Base-by-base conservation (phyloP, 2,797 vertebrate species). In the Chaenodraco wilsoni region DNA sequence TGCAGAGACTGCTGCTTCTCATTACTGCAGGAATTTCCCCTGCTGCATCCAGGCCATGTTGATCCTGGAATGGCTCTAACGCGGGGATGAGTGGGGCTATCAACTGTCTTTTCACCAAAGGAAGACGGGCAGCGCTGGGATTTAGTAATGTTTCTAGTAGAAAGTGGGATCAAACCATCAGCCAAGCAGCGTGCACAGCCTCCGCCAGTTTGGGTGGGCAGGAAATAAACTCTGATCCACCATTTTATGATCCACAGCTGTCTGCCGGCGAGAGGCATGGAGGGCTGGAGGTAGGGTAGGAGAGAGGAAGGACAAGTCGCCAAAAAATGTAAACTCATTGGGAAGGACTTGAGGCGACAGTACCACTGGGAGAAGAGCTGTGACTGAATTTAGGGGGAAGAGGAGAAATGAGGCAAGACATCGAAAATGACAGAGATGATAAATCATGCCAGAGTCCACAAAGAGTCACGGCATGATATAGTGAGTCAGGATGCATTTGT, bases 141-240 rank as follows among this genome's bases (percentile, higher is more conserved):
- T 90, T 91, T 88, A 65, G 23, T 14, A 37, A 73, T 37, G 78
- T 84, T 88, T 91, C 75, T 59, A 54, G 70, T 78, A 61, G 65
- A 90, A 81, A 80, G 73, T 66, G 60, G 86, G 87, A 88, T 91
- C 73, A 89, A 82, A 65, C 75, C 50, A 59, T 71, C 66, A 85
- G 87, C 74, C 70, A 58, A 83, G 72, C 77, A 49, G 57, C 62
- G 66, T 58, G 37, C 69, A 43, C 62, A 50, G 65, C 65, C 69
- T 67, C 74, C 44, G 21, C 71, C 73, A 65, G 64, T 90, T 87
- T 91, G 90, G 87, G 91, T 92, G 90, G 90, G 88, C 90, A 88
- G 90, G 89, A 92, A 92, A 92, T 90, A 78, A 91, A 76, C 76
- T 64, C 76, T 83, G 78, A 91, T 88, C 90, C 86, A 72, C 83